Evolutionary conservation across 2,888 invertebrate genomes (phyloP), one percentile per base, ranked within the genome.

Genomic region (Spodoptera picta): DNA sequence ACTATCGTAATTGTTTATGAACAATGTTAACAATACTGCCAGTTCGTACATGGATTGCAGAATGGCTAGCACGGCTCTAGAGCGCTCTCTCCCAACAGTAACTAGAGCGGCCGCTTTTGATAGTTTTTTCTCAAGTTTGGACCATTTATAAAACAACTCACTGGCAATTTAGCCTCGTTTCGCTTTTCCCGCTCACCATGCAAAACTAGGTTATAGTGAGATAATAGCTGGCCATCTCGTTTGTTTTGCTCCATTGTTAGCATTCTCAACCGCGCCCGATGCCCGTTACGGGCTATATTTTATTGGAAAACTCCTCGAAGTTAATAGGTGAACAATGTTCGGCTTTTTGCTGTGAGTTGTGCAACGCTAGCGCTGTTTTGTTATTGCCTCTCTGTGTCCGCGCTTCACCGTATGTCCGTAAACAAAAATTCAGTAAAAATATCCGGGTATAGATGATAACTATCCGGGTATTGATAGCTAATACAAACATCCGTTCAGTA

Each of bases 141-240:
- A 81, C 82, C 65, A 76, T 83, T 86, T 85, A 80, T 78, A 83
- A 85, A 82, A 82, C 80, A 83, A 84, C 77, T 85, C 74, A 80
- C 79, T 70, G 79, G 80, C 80, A 84, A 83, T 89, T 87, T 84
- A 85, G 82, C 81, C 74, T 80, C 81, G 84, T 85, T 88, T 82
- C 79, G 78, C 79, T 86, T 85, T 83, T 84, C 79, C 80, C 81
- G 77, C 76, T 80, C 72, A 79, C 77, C 72, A 75, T 75, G 69
- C 80, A 80, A 76, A 91, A 90, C 88, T 91, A 83, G 89, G 89
- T 89, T 90, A 88, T 84, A 85, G 83, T 80, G 85, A 87, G 86
- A 90, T 90, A 91, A 88, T 87, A 85, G 82, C 81, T 80, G 83
- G 80, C 82, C 83, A 84, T 85, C 83, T 83, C 81, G 87, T 78